These are phyloP conservation scores for Steinernema carpocapsae DNA, from an alignment of 2,888 invertebrate genomes.

Conservation along the genomic window DNA sequence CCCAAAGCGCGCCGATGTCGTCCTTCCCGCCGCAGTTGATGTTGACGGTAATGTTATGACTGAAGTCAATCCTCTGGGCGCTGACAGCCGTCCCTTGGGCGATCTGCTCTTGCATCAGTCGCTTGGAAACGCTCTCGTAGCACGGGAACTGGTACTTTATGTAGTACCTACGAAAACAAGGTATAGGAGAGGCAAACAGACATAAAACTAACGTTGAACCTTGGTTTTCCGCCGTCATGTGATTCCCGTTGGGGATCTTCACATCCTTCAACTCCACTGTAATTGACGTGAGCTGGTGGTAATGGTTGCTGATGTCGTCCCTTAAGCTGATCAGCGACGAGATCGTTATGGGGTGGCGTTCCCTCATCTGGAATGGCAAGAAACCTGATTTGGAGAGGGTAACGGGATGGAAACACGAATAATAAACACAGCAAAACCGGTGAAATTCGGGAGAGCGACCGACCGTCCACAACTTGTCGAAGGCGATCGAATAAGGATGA, in stretches of 20 bases:
- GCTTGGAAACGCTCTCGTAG: neutral
- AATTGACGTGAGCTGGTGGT: slow-evolving; percentile 3
- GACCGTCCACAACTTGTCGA: too few relatives aligned
- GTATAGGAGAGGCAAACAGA: neutral
- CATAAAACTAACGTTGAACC: too few relatives aligned
- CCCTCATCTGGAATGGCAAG: too few relatives aligned
- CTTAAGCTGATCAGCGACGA: neutral
- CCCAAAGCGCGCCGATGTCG: slow-evolving; percentile 17
- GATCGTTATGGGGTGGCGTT: too few relatives aligned
- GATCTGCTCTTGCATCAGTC: neutral
- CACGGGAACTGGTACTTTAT: slow-evolving; percentile 10
- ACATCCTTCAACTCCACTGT: neutral
- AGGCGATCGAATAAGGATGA: too few relatives aligned
- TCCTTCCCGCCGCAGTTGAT: slow-evolving; percentile 13
- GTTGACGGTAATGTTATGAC: neutral
- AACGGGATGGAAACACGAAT: too few relatives aligned
- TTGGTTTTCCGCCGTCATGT: neutral
- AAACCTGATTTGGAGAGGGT: too few relatives aligned
- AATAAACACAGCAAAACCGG: too few relatives aligned
- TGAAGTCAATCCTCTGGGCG: slow-evolving; percentile 2
- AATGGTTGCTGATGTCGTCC: neutral
- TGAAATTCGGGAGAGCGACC: too few relatives aligned
- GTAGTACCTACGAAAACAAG: too few relatives aligned
- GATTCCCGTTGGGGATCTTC: neutral
- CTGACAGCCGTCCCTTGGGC: neutral